Conservation (phyloP, 2,888 invertebrate species). For the Azorinus chamasolen region DNA sequence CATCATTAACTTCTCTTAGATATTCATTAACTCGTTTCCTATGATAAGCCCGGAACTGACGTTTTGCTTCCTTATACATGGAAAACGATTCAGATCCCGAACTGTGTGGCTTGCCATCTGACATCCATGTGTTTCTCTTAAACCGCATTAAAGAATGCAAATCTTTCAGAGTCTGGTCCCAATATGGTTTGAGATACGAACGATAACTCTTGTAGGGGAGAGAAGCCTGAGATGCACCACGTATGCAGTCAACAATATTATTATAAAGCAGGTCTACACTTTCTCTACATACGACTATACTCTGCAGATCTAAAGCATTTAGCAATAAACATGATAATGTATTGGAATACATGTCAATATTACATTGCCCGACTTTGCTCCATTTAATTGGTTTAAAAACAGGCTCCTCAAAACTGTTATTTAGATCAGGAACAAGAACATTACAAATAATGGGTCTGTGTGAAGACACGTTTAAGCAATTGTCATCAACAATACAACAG, state of each 20-base stretch:
- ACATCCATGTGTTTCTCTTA: neutral
- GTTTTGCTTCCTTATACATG: slow-evolving; percentile 3
- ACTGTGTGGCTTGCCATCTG: neutral
- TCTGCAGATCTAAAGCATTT: too few relatives aligned
- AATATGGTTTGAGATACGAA: slow-evolving; percentile 10
- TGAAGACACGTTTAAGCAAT: slow-evolving; percentile 4
- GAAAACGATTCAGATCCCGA: neutral
- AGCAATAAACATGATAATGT: too few relatives aligned
- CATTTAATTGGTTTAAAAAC: neutral
- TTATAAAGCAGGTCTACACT: neutral
- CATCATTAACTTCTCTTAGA: slow-evolving; percentile 3
- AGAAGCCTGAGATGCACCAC: neutral
- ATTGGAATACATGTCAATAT: too few relatives aligned
- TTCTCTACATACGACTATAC: too few relatives aligned
- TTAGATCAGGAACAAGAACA: neutral
- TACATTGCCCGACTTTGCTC: neutral
- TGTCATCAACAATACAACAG: slow-evolving; percentile 7
- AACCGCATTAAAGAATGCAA: slow-evolving; percentile 4
- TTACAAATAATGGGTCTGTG: slow-evolving; percentile 1
- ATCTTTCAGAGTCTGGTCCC: neutral
- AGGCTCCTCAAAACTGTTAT: neutral
- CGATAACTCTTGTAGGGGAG: slow-evolving; percentile 1
- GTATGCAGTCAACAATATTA: neutral
- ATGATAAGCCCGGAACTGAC: neutral
- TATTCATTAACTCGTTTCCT: neutral